Percentiles rank a stretch among this genome's conserved stretches.
phyloP scores from a whole-genome alignment of 2,113 vertebrate species.

The Nicator chloris region DNA sequence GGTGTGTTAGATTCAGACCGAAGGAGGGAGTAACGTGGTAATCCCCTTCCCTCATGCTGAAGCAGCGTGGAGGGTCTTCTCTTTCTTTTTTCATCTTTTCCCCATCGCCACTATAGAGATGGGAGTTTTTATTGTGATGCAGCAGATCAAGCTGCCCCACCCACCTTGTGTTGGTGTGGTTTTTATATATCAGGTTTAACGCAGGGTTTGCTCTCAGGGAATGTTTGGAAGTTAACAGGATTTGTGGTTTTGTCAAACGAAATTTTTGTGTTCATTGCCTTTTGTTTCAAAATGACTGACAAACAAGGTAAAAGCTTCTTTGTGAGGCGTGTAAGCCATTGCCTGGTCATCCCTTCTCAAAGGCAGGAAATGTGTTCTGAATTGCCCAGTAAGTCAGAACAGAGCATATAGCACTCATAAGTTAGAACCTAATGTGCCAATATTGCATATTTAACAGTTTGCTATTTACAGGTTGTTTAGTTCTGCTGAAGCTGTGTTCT shows the following conservation, averaged over 20 bases:
- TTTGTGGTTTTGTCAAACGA: too few species aligned
- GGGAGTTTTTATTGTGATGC: background rate
- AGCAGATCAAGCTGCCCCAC: background rate
- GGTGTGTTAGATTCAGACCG: accelerated
- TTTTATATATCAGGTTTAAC: accelerated
- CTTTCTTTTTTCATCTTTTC: accelerated
- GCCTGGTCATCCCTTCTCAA: background rate
- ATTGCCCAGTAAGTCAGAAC: background rate
- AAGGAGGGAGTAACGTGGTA: too few species aligned
- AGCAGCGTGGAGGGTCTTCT: accelerated
- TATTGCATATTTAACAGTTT: background rate
- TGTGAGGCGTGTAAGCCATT: accelerated
- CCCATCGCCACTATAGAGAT: accelerated
- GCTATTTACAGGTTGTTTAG: constrained; percentile 68
- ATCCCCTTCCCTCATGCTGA: accelerated
- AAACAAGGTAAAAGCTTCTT: background rate
- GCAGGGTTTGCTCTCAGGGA: background rate
- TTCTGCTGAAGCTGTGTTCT: constrained; percentile 79
- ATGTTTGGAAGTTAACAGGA: background rate
- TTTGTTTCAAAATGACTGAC: background rate
- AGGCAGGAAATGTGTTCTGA: background rate
- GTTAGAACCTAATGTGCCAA: accelerated
- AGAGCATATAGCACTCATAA: accelerated
- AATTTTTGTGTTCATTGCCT: accelerated
- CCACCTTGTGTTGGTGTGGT: accelerated